These are phyloP conservation scores for Pygoscelis adeliae DNA, from an alignment of 2,113 vertebrate genomes.

Conservation along the genomic window DNA sequence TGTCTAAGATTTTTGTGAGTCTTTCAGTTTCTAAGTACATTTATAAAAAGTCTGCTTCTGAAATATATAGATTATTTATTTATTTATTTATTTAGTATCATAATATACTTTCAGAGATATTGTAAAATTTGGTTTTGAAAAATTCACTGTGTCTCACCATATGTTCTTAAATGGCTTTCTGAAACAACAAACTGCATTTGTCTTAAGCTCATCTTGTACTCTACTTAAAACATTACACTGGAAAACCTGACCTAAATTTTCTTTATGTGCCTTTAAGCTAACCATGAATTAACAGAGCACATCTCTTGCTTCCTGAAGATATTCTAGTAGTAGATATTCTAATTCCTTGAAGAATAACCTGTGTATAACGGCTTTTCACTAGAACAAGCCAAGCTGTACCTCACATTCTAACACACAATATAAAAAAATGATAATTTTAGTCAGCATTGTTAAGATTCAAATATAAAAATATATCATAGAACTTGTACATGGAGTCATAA, in stretches of 20 bases:
- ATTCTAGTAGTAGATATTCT: not conserved
- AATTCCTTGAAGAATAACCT: constrained; percentile 16
- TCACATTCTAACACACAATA: not conserved
- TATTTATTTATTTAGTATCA: not conserved
- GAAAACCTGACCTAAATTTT: not conserved
- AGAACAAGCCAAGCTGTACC: not conserved
- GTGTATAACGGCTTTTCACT: constrained; percentile 3
- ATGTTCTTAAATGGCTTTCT: not conserved
- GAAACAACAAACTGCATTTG: not conserved
- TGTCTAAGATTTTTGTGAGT: not conserved
- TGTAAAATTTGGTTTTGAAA: not conserved
- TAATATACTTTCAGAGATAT: not conserved
- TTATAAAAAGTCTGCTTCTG: not conserved
- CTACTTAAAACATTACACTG: not conserved
- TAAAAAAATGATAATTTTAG: not conserved
- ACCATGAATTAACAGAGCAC: not conserved
- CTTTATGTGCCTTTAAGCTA: not conserved
- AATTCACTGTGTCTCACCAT: not conserved
- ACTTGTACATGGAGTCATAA: not conserved
- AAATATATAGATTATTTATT: not conserved
- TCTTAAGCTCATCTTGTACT: not conserved
- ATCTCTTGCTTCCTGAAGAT: not conserved
- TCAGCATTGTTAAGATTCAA: not conserved
- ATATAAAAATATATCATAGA: not conserved
- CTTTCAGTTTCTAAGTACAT: not conserved